These are phyloP conservation scores for Notiomystis cincta DNA, from an alignment of 2,113 vertebrate species.

Conservation along the genomic window DNA sequence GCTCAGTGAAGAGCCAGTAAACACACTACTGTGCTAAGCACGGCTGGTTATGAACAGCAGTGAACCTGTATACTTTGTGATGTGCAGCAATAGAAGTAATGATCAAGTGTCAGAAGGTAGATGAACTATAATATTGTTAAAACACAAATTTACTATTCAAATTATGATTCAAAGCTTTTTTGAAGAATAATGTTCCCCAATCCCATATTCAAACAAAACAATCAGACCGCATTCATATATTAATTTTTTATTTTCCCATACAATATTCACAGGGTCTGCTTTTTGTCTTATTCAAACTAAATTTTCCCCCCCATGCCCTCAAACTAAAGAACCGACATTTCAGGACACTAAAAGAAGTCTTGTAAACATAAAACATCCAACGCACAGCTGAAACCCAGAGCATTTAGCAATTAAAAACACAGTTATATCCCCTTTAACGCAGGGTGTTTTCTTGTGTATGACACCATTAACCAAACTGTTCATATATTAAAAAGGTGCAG, in stretches of 20 bases:
- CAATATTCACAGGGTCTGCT: slow-evolving; percentile 63
- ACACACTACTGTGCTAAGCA: neutral
- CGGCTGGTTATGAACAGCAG: neutral
- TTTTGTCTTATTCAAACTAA: slow-evolving; percentile 53
- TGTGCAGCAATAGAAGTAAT: neutral
- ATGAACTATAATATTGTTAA: neutral
- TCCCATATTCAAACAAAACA: neutral
- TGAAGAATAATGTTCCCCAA: neutral
- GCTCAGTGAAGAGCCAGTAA: neutral
- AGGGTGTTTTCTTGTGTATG: neutral
- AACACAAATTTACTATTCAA: neutral
- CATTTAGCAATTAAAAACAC: slow-evolving; percentile 26
- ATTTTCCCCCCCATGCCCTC: neutral
- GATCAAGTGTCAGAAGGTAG: neutral
- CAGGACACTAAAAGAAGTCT: slow-evolving; percentile 28
- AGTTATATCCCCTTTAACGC: slow-evolving; percentile 49
- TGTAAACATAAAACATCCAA: slow-evolving; percentile 58
- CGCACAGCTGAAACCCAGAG: slow-evolving; percentile 45
- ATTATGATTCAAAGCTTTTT: neutral
- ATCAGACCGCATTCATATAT: slow-evolving; percentile 52
- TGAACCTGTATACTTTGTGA: accelerated
- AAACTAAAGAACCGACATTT: slow-evolving; percentile 44
- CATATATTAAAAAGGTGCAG: slow-evolving; percentile 29
- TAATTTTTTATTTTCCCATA: slow-evolving; percentile 71
- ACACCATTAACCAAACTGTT: neutral